Percentiles rank a stretch among this genome's conserved stretches.
These are phyloP conservation scores for Acanthaster planci DNA, from an alignment of 35 echinoderm and acorn worm genomes.

Conservation along the genomic window DNA sequence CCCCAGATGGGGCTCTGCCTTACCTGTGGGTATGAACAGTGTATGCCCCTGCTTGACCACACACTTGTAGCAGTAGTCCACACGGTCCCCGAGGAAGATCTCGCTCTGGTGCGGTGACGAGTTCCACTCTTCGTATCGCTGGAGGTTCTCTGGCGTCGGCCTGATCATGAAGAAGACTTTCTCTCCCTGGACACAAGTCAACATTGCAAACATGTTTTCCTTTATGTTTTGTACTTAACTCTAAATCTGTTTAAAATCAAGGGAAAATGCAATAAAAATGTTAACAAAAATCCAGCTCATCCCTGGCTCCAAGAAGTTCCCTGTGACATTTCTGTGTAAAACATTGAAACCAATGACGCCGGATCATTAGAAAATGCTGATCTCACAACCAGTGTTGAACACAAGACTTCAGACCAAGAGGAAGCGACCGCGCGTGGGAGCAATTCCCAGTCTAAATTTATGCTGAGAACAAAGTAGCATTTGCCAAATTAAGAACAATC, in stretches of 20 bases:
- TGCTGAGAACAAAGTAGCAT: too few species aligned
- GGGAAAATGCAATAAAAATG: background rate
- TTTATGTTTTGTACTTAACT: too few species aligned
- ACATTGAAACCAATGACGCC: too few species aligned
- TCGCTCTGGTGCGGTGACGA: conserved; percentile 77
- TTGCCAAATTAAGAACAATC: too few species aligned
- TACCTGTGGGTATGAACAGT: conserved; percentile 97
- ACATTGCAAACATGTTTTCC: background rate
- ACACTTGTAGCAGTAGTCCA: conserved; percentile 82
- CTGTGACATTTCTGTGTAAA: too few species aligned
- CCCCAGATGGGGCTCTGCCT: conserved; percentile 41
- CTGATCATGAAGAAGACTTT: conserved; percentile 91
- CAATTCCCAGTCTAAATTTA: too few species aligned
- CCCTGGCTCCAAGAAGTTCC: too few species aligned
- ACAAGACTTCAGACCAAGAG: too few species aligned
- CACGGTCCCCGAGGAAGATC: conserved; percentile 85
- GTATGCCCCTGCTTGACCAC: conserved; percentile 92
- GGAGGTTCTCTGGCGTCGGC: conserved; percentile 80
- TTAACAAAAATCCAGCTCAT: too few species aligned
- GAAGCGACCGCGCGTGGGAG: too few species aligned
- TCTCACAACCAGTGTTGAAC: too few species aligned
- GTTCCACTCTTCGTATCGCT: conserved; percentile 83
- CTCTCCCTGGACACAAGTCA: conserved; percentile 68
- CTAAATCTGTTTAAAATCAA: background rate
- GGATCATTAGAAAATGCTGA: too few species aligned